phyloP scores from a whole-genome alignment of 2,888 invertebrate species.

The Pelosia muscerda region DNA sequence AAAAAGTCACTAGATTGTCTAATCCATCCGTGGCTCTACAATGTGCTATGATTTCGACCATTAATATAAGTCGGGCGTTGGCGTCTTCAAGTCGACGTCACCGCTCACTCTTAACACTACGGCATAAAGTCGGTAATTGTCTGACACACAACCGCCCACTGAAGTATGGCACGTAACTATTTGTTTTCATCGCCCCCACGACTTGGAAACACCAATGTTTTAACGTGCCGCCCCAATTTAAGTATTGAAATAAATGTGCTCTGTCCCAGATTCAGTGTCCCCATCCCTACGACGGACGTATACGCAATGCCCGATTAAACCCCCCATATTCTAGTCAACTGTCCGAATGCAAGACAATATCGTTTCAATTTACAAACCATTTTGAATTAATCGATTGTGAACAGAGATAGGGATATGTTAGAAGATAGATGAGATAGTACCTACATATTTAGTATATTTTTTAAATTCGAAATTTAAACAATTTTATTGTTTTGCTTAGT shows the following conservation, averaged over 20 bases:
- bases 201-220: slow-evolving; percentile 77
- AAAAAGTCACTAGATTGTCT: slow-evolving; percentile 34
- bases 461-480: slow-evolving; percentile 2
- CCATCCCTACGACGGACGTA: slow-evolving; percentile 61
- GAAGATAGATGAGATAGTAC: slow-evolving; percentile 28
- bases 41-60: slow-evolving; percentile 52
- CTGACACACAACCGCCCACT: slow-evolving; percentile 63
- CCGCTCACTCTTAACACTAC: slow-evolving; percentile 50
- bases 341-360: slow-evolving; percentile 35
- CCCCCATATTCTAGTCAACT: slow-evolving; percentile 34
- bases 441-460: no score
- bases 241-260: slow-evolving; percentile 78
- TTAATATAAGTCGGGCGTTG: slow-evolving; percentile 59
- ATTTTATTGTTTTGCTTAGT: no score
- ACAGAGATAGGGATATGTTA: slow-evolving; percentile 9
- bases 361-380: slow-evolving; percentile 30
- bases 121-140: slow-evolving; percentile 52
- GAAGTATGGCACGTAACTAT: slow-evolving; percentile 70
- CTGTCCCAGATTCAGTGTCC: slow-evolving; percentile 74
- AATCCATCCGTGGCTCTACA: slow-evolving; percentile 47
- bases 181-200: slow-evolving; percentile 70
- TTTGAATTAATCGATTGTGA: slow-evolving; percentile 37
- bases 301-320: slow-evolving; percentile 56
- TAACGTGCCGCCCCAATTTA: slow-evolving; percentile 81
- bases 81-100: slow-evolving; percentile 44